Base-by-base conservation (phyloP, 2,888 invertebrate species). In the Tinea semifulvella region DNA sequence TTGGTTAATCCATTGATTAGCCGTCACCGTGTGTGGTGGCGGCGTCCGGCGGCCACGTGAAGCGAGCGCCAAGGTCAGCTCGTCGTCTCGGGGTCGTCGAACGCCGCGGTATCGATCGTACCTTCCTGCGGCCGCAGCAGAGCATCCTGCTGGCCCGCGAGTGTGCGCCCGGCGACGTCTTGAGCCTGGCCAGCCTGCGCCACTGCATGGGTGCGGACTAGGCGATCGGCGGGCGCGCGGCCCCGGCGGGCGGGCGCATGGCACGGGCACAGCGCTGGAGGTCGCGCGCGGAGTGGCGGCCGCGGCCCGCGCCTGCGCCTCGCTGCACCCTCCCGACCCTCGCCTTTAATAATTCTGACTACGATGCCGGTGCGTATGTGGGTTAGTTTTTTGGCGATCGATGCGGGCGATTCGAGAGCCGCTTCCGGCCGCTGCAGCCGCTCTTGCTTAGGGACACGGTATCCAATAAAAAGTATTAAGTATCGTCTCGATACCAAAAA, bases 91-190 rank as follows among this genome's bases (percentile, higher is more conserved):
- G 44, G 31, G 36, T 22, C n/a, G 17, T 16, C 74, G 74, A 70
- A 68, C 67, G 72, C 64, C 7, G 10, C 38, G 31, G 3, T 69
- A 83, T 74, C 72, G 82, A 82, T 71, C 73, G 86, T 83, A 93
- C 93, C 92, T 93, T 93, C 85, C 92, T 91, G 84, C 93, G 90
- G 86, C 93, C 93, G 88, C 93, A 93, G 88, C 93, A 93, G 86
- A 93, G 92, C 93, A 93, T 93, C 86, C 88, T 90, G 86, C 89
- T 89, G 86, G 89, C 89, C 85, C 88, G 87, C 69, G 79, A 77
- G 66, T 71, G 79, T 68, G 77, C 80, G 74, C 80, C 77, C 82
- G 86, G 85, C 84, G 86, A 84, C 85, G 85, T 84, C 83, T 86
- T 86, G 84, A 86, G 87, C 85, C 89, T 88, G 83, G 89, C 87